Conservation (phyloP, 2,888 invertebrate genomes). For the Scaptomyza cyrtandrae region DNA sequence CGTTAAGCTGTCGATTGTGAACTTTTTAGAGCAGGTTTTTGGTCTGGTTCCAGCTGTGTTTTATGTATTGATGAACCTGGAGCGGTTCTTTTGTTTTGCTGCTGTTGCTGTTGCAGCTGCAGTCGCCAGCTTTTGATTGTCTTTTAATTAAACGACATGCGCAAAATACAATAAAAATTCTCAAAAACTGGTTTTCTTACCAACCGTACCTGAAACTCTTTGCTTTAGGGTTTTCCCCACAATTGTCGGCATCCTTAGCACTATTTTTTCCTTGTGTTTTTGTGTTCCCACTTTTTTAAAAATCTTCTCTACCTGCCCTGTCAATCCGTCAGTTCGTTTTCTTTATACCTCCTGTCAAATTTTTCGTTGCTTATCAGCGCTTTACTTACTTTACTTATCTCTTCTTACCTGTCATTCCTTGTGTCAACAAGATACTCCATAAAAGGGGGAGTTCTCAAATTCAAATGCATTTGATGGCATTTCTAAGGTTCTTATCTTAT, state of each 20-base stretch:
- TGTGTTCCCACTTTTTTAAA: not conserved
- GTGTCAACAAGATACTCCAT: conserved; percentile 51
- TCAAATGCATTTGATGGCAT: conserved; percentile 20
- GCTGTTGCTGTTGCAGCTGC: conserved; percentile 22
- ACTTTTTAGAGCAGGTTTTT: conserved; percentile 48
- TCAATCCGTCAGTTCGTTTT: conserved; percentile 43
- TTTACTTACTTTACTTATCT: conserved; percentile 46
- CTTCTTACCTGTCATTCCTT: conserved; percentile 27
- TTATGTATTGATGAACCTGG: conserved; percentile 36
- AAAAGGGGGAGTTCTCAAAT: conserved; percentile 3
- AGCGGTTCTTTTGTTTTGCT: conserved; percentile 1
- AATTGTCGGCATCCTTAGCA: conserved; percentile 30
- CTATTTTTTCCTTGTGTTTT: conserved; percentile 7
- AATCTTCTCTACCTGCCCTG: conserved; percentile 50
- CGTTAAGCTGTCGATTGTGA: conserved; percentile 63
- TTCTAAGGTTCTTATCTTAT: conserved; percentile 40
- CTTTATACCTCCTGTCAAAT: conserved; percentile 73
- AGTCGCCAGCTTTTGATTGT: conserved; percentile 57
- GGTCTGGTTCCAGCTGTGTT: conserved; percentile 40
- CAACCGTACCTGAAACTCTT: conserved; percentile 18
- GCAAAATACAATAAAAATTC: conserved; percentile 65
- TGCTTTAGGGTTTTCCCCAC: conserved; percentile 18
- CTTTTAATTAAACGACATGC: conserved; percentile 73
- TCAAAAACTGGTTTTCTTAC: conserved; percentile 59
- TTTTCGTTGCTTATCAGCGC: conserved; percentile 62